Conservation (phyloP, 2,888 invertebrate genomes). For the Sepioteuthis lessoniana region DNA sequence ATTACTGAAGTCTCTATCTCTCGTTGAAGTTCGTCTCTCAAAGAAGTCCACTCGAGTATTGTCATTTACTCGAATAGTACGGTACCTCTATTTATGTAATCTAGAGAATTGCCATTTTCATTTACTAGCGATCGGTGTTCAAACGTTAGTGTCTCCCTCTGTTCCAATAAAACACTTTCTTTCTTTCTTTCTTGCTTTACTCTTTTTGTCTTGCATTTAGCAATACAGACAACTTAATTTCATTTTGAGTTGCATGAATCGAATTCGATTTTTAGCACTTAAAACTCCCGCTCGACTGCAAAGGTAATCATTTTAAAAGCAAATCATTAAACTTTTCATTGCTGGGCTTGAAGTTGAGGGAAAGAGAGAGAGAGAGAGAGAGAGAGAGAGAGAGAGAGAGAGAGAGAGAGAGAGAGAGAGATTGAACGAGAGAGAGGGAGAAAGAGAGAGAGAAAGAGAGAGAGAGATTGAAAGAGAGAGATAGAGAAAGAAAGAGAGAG, state of each 20-base stretch:
- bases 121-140: too few relatives aligned
- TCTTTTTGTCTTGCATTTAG: neutral
- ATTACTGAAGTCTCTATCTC: too few relatives aligned
- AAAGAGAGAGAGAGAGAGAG: neutral
- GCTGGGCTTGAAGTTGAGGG: neutral
- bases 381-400: neutral
- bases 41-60: too few relatives aligned
- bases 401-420: neutral
- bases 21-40: too few relatives aligned
- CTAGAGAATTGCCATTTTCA: too few relatives aligned
- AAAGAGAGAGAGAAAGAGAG: too few relatives aligned
- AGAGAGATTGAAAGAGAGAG: too few relatives aligned
- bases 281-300: neutral
- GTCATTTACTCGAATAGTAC: too few relatives aligned
- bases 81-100: too few relatives aligned
- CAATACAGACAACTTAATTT: neutral
- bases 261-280: neutral
- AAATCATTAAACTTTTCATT: slow-evolving; percentile 12
- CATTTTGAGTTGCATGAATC: neutral
- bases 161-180: too few relatives aligned
- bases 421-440: too few relatives aligned
- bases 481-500: neutral
- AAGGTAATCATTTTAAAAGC: slow-evolving; percentile 21
- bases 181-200: neutral
- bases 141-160: too few relatives aligned